phyloP scores from a whole-genome alignment of 2,113 vertebrate genomes.

The Mastomys coucha region DNA sequence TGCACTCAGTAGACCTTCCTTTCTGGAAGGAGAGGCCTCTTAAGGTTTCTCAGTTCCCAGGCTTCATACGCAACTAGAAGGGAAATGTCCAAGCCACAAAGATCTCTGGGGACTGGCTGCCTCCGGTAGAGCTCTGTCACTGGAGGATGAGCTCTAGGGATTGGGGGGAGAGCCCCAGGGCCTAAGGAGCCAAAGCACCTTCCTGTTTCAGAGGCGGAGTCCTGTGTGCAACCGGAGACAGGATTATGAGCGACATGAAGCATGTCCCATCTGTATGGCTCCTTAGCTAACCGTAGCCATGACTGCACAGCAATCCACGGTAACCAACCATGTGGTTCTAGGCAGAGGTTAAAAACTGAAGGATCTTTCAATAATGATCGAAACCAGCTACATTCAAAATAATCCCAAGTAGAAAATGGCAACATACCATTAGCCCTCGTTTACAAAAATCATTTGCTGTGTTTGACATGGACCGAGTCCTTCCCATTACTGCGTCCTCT shows the following conservation, averaged over 20 bases:
- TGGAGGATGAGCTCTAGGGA: background rate
- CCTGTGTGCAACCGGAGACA: background rate
- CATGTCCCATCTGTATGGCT: background rate
- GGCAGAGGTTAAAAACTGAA: background rate
- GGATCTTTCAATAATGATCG: background rate
- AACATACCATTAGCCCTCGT: background rate
- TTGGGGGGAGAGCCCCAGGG: background rate
- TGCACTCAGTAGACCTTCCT: background rate
- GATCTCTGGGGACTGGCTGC: slow-evolving; percentile 33
- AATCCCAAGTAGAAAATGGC: background rate
- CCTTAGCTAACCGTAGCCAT: background rate
- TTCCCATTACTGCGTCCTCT: background rate
- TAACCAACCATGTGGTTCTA: background rate
- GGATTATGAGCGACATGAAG: background rate
- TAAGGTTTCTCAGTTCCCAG: slow-evolving; percentile 54
- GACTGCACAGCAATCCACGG: background rate
- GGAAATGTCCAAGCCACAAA: slow-evolving; percentile 18
- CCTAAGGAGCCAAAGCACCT: background rate
- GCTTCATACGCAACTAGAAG: slow-evolving; percentile 29
- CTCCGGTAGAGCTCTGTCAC: background rate
- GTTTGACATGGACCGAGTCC: background rate
- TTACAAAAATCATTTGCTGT: background rate
- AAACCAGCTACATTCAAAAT: background rate
- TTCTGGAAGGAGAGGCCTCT: slow-evolving; percentile 18
- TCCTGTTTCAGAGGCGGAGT: background rate